Percentiles rank a stretch among this genome's conserved stretches.
phyloP scores from a whole-genome alignment of 2,797 vertebrate species.

The Oreortyx pictus region DNA sequence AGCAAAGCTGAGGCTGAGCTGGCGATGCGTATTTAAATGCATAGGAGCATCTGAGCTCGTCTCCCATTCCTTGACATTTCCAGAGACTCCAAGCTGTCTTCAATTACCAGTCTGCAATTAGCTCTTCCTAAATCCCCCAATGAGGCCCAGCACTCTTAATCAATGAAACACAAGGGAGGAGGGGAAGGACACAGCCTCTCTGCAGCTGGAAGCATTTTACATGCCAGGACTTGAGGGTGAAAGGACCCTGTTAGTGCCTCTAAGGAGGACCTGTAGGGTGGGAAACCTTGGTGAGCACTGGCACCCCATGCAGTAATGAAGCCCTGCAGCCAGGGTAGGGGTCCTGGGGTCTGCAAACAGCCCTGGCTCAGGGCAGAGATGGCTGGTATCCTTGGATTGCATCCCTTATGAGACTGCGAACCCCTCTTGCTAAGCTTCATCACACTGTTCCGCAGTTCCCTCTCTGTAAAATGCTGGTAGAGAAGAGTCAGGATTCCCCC shows the following conservation, averaged over 20 bases:
- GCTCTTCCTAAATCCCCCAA: slow-evolving; percentile 65
- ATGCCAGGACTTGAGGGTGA: not conserved
- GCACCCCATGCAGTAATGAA: not conserved
- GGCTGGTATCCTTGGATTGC: not conserved
- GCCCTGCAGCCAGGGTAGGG: rapidly evolving
- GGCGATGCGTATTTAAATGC: slow-evolving; percentile 34
- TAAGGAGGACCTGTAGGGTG: not conserved
- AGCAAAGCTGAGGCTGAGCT: not conserved
- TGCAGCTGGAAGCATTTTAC: slow-evolving; percentile 28
- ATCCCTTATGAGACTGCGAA: not conserved
- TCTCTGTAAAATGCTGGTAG: rapidly evolving
- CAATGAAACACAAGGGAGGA: slow-evolving; percentile 57
- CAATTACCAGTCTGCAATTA: slow-evolving; percentile 71
- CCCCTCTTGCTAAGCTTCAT: not conserved
- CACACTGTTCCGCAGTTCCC: not conserved
- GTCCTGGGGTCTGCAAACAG: not conserved
- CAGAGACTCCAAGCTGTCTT: slow-evolving; percentile 65
- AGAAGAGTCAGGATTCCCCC: not conserved
- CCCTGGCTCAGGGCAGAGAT: not conserved
- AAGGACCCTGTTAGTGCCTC: not conserved
- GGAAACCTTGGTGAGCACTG: not conserved
- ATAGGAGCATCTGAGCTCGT: not conserved
- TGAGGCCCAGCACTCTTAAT: slow-evolving; percentile 62
- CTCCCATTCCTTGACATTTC: slow-evolving; percentile 70
- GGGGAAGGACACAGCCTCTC: not conserved